Percentiles rank a stretch among this genome's conserved stretches.
Evolutionary conservation across 2,888 invertebrate species (phyloP).

Genomic region (Sepiola atlantica): DNA sequence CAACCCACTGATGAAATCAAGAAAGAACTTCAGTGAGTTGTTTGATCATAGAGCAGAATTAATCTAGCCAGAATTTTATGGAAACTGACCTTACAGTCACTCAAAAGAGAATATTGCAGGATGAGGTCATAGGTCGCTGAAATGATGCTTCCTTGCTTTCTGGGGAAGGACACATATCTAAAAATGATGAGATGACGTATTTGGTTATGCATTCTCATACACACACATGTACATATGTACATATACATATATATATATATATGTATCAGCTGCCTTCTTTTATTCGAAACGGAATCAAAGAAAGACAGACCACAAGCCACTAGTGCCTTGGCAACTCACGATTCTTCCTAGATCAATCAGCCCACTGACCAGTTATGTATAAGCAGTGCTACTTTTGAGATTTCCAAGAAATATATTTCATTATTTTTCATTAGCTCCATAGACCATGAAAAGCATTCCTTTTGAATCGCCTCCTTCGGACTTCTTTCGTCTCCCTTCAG

Average conservation of each 20-base stretch:
- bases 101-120: slow-evolving; percentile 32
- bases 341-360: neutral
- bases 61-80: slow-evolving; percentile 32
- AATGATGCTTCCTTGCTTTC: neutral
- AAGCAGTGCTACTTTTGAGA: slow-evolving; percentile 32
- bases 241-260: neutral
- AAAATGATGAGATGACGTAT: slow-evolving; percentile 32
- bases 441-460: slow-evolving; percentile 32
- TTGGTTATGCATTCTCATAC: neutral
- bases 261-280: slow-evolving; percentile 20
- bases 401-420: slow-evolving; percentile 32
- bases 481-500: slow-evolving; percentile 32
- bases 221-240: no score
- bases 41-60: slow-evolving; percentile 32
- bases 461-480: neutral
- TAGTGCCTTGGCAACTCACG: slow-evolving; percentile 21
- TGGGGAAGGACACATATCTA: slow-evolving; percentile 32
- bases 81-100: slow-evolving; percentile 32
- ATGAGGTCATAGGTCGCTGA: slow-evolving; percentile 18
- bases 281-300: neutral
- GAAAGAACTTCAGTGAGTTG: slow-evolving; percentile 20
- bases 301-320: neutral
- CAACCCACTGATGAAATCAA: slow-evolving; percentile 4
- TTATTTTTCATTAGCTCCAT: slow-evolving; percentile 10
- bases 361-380: neutral